Percentiles rank a stretch among this genome's conserved stretches.
Evolutionary conservation across 2,797 vertebrate genomes (phyloP).

Genomic region (Oreonectes daqikongensis): DNA sequence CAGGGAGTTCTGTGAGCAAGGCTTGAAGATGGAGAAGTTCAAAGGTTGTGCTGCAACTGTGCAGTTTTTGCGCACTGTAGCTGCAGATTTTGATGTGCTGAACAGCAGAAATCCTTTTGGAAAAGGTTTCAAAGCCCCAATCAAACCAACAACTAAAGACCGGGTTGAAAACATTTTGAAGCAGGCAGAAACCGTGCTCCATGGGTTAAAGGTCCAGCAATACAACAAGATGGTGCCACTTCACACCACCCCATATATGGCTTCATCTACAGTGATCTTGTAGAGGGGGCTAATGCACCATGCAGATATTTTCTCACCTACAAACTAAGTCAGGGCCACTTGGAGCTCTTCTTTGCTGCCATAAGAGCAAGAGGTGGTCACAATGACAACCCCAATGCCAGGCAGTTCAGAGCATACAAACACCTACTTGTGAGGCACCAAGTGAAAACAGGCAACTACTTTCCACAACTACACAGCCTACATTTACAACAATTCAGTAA

Average conservation of each 20-base stretch:
- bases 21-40: slow-evolving; percentile 30
- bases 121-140: slow-evolving; percentile 37
- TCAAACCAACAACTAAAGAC: slow-evolving; percentile 28
- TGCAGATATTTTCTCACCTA: slow-evolving; percentile 45
- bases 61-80: slow-evolving; percentile 31
- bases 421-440: slow-evolving; percentile 36
- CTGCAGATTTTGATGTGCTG: slow-evolving; percentile 43
- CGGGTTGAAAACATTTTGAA: neutral
- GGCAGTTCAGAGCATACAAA: slow-evolving; percentile 36
- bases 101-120: slow-evolving; percentile 42
- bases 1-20: slow-evolving; percentile 38
- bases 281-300: slow-evolving; percentile 17
- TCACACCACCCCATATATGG: slow-evolving; percentile 2
- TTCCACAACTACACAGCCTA: too few relatives aligned
- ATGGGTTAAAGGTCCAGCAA: slow-evolving; percentile 3
- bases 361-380: slow-evolving; percentile 20
- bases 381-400: slow-evolving; percentile 31
- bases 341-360: slow-evolving; percentile 45
- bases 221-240: slow-evolving; percentile 15
- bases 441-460: slow-evolving; percentile 28
- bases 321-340: slow-evolving; percentile 47
- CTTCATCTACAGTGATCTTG: slow-evolving; percentile 30
- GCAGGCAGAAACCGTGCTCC: neutral
- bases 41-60: slow-evolving; percentile 29
- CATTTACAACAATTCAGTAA: too few relatives aligned